phyloP scores from a whole-genome alignment of 2,113 vertebrate genomes.

The Todiramphus chloris region DNA sequence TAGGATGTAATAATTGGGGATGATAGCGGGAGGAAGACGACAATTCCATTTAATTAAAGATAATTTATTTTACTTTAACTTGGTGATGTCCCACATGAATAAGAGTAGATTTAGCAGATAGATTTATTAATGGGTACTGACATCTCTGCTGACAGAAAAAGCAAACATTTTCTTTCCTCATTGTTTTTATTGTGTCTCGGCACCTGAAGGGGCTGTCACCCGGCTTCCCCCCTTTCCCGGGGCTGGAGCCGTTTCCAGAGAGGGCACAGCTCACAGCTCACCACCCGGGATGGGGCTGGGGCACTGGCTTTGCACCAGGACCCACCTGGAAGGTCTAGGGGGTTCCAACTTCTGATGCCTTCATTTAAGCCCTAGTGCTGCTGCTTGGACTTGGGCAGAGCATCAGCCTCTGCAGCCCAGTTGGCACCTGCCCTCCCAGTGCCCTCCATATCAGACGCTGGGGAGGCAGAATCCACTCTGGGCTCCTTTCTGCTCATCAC shows the following conservation, averaged over 20 bases:
- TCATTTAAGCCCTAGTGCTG: no score
- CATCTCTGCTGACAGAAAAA: slow-evolving; percentile 72
- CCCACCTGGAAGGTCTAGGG: background rate
- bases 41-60: slow-evolving; percentile 86
- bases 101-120: slow-evolving; percentile 79
- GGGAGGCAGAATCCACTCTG: background rate
- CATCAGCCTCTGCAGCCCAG: no score
- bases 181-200: slow-evolving; percentile 66
- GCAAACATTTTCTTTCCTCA: slow-evolving; percentile 74
- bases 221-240: background rate
- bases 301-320: fast-evolving
- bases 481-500: background rate
- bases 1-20: slow-evolving; percentile 82
- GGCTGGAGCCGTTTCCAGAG: background rate
- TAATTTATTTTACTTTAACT: slow-evolving; percentile 85
- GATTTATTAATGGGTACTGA: slow-evolving; percentile 82
- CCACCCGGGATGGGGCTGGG: background rate
- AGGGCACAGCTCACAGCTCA: background rate
- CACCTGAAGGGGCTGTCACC: slow-evolving; percentile 61
- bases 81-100: slow-evolving; percentile 80
- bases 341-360: no score
- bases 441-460: no score
- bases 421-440: no score
- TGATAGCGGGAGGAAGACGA: slow-evolving; percentile 82
- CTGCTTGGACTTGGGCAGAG: no score